Percentiles rank a stretch among this genome's conserved stretches.
phyloP scores from a whole-genome alignment of 2,888 invertebrate species.

The Pseudococcus longispinus region DNA sequence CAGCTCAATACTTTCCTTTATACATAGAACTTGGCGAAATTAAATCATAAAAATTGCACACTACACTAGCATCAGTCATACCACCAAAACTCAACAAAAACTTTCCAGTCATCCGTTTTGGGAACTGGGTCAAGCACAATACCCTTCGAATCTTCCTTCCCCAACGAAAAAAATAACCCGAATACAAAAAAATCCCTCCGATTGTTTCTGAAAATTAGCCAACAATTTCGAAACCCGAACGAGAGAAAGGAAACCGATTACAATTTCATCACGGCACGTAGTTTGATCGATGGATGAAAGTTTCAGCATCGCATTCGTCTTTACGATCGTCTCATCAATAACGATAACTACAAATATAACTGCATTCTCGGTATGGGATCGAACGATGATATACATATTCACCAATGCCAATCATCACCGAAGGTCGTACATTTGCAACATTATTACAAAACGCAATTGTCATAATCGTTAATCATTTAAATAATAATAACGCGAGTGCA shows the following conservation, averaged over 20 bases:
- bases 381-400: neutral
- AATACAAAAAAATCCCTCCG: neutral
- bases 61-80: too few species aligned
- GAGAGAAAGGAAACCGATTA: neutral
- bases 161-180: too few species aligned
- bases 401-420: conserved; percentile 4
- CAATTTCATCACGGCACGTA: neutral
- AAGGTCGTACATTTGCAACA: conserved; percentile 4
- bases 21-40: too few species aligned
- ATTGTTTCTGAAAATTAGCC: neutral
- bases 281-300: neutral
- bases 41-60: too few species aligned
- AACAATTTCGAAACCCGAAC: neutral
- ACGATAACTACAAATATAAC: neutral
- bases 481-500: neutral
- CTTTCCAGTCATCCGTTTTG: too few species aligned
- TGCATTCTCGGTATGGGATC: neutral
- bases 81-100: too few species aligned
- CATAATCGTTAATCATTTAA: neutral
- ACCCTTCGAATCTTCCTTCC: too few species aligned
- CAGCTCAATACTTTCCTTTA: too few species aligned
- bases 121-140: too few species aligned
- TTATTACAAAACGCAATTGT: neutral
- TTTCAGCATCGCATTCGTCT: neutral
- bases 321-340: neutral